Evolutionary conservation across 2,888 invertebrate species (phyloP), one percentile per base, ranked within the genome.

Genomic region (Hesperia comma): DNA sequence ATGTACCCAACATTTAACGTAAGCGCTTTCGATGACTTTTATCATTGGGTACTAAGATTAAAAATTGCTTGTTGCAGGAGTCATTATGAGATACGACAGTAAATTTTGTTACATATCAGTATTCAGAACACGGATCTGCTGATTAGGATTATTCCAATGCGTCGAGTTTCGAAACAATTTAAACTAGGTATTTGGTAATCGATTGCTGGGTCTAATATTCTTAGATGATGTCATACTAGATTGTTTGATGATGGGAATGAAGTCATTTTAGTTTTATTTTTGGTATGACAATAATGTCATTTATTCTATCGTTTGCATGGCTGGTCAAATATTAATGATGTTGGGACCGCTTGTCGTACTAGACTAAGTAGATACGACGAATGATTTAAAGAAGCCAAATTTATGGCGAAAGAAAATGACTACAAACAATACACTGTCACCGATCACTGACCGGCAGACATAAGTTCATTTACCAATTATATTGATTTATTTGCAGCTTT

Each of bases 111-210:
- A n/a, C 6, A 46, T 17, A 63, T 63, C 17, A 56, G 21, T 4
- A 63, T 63, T 63, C 63, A 40, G 15, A 26, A 12, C 63, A 57
- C 57, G 57, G 51, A 49, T 40, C 8, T 62, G 56, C 21, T 57
- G 63, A 63, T 63, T 56, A 56, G 40, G 63, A 37, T 56, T 63
- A 63, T 57, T 63, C 63, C 63, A 17, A 63, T 62, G 62, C 54
- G 15, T 54, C 49, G 15, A 1, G 56, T 63, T 49, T 49, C 46
- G 21, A 33, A 43, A 37, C 53, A 33, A 56, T 63, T 63, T 63
- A 14, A 46, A 37, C 21, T 56, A n/a, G n/a, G n/a, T n/a, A 33
- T 63, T 63, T 63, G 46, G 33, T n/a, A 63, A 63, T 43, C 54
- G 62, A 63, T 63, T 46, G 43, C 4, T 56, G 21, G 12, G 12